These are phyloP conservation scores for Crotalus tigris DNA, from an alignment of 2,113 vertebrate genomes.

Conservation along the genomic window DNA sequence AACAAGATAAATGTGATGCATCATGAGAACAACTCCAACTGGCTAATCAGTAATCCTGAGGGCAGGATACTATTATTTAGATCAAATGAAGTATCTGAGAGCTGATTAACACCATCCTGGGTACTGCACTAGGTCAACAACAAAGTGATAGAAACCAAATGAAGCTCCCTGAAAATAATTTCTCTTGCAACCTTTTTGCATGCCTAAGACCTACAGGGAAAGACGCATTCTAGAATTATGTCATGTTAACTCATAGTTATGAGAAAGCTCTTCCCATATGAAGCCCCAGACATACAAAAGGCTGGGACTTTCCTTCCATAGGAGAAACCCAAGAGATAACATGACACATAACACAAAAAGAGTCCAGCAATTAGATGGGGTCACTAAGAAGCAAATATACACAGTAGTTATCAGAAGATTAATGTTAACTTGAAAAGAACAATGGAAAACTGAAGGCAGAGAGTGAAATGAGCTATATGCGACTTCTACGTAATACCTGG, in stretches of 20 bases:
- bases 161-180: background rate
- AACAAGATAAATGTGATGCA: slow-evolving; percentile 31
- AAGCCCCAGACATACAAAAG: background rate
- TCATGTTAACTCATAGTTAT: background rate
- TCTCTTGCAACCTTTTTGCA: background rate
- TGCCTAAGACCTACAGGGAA: background rate
- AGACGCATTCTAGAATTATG: background rate
- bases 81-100: background rate
- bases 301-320: background rate
- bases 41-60: background rate
- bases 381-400: background rate
- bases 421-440: background rate
- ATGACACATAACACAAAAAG: background rate
- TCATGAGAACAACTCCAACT: background rate
- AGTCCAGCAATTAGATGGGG: background rate
- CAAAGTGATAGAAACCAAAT: background rate
- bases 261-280: background rate
- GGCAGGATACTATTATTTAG: slow-evolving; percentile 19
- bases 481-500: background rate
- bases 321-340: background rate
- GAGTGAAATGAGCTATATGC: background rate
- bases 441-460: background rate
- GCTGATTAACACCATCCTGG: background rate
- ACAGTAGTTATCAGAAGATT: background rate
- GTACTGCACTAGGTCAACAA: background rate